Evolutionary conservation across 2,113 vertebrate genomes (phyloP), one percentile per base, ranked within the genome.

Genomic region (Macheiramphus alcinus): DNA sequence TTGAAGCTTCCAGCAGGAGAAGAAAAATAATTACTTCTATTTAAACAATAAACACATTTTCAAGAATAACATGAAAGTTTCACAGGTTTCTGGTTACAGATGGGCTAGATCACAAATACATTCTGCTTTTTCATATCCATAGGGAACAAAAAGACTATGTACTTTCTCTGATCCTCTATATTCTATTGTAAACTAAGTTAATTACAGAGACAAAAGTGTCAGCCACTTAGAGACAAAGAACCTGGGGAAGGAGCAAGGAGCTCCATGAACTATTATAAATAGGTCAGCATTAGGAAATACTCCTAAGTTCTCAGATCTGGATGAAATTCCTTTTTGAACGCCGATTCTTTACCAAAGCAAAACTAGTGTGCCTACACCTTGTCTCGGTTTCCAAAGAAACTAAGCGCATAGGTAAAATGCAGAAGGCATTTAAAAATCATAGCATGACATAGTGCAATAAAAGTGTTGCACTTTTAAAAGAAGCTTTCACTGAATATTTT

Each of bases 41-140:
- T 96, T 95, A 96, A 97, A 96, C 75, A 97, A 94, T 97, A 91
- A 96, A 89, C 59, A 80, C 91, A 96, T 97, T 95, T 97, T 90
- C 58, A 95, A 95, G 68, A 96, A 88, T 92, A 95, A 91, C 84
- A 84, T 34, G 62, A 93, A 96, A 95, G 42, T 91, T 93, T 95
- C 63, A 80, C 58, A 78, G 83, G 17, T 90, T 94, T 89, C 80
- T 97, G n/a, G 34, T 78, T 96, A 73, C 95, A 97, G 61, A 93
- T 97, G 85, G 70, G 42, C 71, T 95, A 58, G 47, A 88, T 92
- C 59, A 97, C 45, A 91, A 93, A 79, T 90, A 90, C 55, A 50
- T 97, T 94, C 78, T 95, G 65, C 16, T 90, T 63, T 89, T 86
- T 88, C 43, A 3, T 91, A 80, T 56, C 83, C 7, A 13, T 15